A percentile compares a stretch with the other conserved stretches of the same genome.
Evolutionary conservation across 2,888 invertebrate genomes (phyloP).

Genomic region (Mantis religiosa): DNA sequence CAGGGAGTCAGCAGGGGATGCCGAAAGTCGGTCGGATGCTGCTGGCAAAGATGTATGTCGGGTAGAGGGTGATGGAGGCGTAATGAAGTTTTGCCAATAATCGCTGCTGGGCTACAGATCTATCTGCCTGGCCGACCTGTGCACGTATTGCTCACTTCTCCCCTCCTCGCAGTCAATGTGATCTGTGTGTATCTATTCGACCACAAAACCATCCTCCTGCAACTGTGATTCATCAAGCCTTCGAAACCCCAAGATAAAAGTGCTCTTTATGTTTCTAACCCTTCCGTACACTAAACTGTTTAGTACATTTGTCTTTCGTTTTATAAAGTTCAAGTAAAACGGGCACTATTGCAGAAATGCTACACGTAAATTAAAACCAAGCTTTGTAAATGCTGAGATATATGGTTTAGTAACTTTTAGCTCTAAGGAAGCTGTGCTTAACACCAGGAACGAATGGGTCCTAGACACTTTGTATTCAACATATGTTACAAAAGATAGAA

Average conservation of each 20-base stretch:
- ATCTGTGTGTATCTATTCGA: background rate
- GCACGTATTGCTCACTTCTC: background rate
- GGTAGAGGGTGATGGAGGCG: background rate
- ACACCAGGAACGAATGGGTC: too few species aligned
- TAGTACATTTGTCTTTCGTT: background rate
- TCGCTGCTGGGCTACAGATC: conserved; percentile 1
- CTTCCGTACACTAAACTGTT: background rate
- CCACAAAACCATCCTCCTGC: background rate
- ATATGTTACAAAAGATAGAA: too few species aligned
- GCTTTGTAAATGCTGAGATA: too few species aligned
- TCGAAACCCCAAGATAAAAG: background rate
- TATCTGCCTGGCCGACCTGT: background rate
- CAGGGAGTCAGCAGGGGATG: background rate
- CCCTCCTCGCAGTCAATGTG: background rate
- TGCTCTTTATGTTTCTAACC: background rate
- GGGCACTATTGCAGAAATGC: too few species aligned
- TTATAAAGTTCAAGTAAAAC: background rate
- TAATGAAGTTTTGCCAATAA: conserved; percentile 18
- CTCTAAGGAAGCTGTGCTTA: too few species aligned
- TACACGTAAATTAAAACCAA: too few species aligned
- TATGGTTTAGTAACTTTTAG: too few species aligned
- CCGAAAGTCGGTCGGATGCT: background rate
- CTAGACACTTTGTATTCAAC: too few species aligned
- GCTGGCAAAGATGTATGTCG: conserved; percentile 4
- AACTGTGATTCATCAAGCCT: background rate